Conservation (phyloP, 2,888 invertebrate genomes). For the Macrophya alboannulata region DNA sequence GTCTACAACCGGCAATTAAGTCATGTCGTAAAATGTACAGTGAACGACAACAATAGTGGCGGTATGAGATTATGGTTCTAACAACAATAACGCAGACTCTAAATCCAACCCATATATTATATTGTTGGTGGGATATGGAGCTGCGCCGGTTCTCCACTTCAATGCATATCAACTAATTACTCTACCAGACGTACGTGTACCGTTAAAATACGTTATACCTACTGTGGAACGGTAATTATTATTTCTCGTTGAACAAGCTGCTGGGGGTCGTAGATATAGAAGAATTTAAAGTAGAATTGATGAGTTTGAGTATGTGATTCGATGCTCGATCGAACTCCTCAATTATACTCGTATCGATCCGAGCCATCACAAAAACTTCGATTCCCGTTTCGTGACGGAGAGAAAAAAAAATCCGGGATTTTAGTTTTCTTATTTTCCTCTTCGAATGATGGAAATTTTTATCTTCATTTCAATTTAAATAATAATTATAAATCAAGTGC, state of each 20-base stretch:
- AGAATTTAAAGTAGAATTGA: background rate
- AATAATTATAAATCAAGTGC: background rate
- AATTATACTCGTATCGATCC: background rate
- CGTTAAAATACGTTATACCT: background rate
- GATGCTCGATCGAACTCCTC: too few species aligned
- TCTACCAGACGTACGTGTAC: background rate
- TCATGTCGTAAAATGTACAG: slow-evolving; percentile 18
- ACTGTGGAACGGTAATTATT: background rate
- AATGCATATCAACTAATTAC: slow-evolving; percentile 37
- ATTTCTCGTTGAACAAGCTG: background rate
- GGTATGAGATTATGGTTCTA: background rate
- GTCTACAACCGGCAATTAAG: background rate
- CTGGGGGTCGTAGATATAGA: background rate
- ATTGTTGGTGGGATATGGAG: background rate
- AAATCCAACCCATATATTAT: background rate
- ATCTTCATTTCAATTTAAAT: background rate
- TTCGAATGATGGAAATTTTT: background rate
- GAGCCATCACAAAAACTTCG: background rate
- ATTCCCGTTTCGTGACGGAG: background rate
- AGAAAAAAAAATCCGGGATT: background rate
- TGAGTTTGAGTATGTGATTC: too few species aligned
- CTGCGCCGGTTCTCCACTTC: background rate
- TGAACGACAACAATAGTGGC: slow-evolving; percentile 2
- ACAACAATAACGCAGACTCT: background rate
- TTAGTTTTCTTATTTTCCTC: background rate